phyloP scores from a whole-genome alignment of 2,888 invertebrate species.

The Anodontia alba region DNA sequence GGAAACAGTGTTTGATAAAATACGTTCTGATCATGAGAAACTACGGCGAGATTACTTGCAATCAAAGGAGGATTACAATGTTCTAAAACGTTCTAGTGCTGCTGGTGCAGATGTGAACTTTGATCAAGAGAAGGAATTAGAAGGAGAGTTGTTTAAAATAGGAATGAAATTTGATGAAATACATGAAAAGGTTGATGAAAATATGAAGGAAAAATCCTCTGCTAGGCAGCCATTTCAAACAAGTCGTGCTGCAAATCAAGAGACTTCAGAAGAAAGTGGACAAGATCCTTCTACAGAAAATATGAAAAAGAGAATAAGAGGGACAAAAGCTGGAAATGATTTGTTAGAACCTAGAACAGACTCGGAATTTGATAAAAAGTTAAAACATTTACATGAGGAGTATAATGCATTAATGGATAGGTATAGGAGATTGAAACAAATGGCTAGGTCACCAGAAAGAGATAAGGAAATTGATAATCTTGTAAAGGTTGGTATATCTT shows the following conservation, averaged over 20 bases:
- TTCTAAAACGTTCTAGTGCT: slow-evolving; percentile 71
- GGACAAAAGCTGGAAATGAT: slow-evolving; percentile 67
- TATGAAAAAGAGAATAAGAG: slow-evolving; percentile 62
- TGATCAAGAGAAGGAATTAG: slow-evolving; percentile 81
- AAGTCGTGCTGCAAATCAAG: slow-evolving; percentile 51
- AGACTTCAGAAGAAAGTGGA: slow-evolving; percentile 33
- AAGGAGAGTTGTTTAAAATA: slow-evolving; percentile 81
- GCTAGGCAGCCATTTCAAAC: slow-evolving; percentile 76
- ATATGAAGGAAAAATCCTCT: slow-evolving; percentile 71
- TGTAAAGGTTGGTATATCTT: slow-evolving; percentile 77
- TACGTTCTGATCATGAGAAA: slow-evolving; percentile 78
- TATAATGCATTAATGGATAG: slow-evolving; percentile 81
- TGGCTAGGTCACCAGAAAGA: slow-evolving; percentile 76
- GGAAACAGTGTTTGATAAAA: slow-evolving; percentile 78
- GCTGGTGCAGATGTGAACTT: slow-evolving; percentile 70
- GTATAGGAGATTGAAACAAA: slow-evolving; percentile 79
- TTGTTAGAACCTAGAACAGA: slow-evolving; percentile 63
- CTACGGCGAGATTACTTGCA: slow-evolving; percentile 79
- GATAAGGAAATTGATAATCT: slow-evolving; percentile 79
- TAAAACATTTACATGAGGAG: slow-evolving; percentile 75
- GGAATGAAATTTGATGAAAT: slow-evolving; percentile 84
- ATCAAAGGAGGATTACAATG: slow-evolving; percentile 80
- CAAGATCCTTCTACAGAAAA: slow-evolving; percentile 66
- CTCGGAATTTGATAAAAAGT: slow-evolving; percentile 65
- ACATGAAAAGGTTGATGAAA: slow-evolving; percentile 79